Evolutionary conservation across 2,113 vertebrate genomes (phyloP), one percentile per base, ranked within the genome.

Genomic region (Galbula dea): DNA sequence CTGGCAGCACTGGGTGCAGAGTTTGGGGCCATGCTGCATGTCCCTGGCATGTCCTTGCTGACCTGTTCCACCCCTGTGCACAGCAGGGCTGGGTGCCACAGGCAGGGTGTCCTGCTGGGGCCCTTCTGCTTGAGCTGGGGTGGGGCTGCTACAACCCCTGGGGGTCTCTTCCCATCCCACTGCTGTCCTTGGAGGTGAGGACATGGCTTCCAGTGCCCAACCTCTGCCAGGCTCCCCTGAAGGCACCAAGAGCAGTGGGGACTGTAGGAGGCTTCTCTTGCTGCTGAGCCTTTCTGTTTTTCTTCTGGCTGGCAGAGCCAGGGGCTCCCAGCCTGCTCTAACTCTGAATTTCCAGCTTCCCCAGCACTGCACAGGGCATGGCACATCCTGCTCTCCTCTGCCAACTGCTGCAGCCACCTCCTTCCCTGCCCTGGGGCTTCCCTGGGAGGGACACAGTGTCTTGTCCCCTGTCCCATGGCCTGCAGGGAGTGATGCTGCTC

Each of bases 81-180:
- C 46, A 26, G n/a, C 2, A 32, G 76, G 48, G 54, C 83, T 69
- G 39, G n/a, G 84, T 22, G 32, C 23, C 19, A 1, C 0, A 5
- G 59, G 21, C 83, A 27, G 84, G 52, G 43, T 26, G 30, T 82
- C 32, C 27, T 45, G 22, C 58, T 67, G 1, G 3, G 49, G 34
- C 30, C 49, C 54, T 48, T 39, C 41, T 18, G 54, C 3, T 0
- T 5, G 59, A 30, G 30, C 26, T 0, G 1, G 13, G 34, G 34
- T 12, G 43, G 16, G 15, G 30, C 49, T 51, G 57, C 24, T 9
- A 9, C 2, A 0, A 58, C 63, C 23, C 27, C 43, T 36, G 48
- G 13, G 18, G 5, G 19, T 0, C 26, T 65, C 9, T 84, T 29
- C 39, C 67, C 1, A 1, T 27, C 11, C 66, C 43, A 3, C 12